Conservation (phyloP, 1,140 invertebrate species). For the Caerostris darwini region DNA sequence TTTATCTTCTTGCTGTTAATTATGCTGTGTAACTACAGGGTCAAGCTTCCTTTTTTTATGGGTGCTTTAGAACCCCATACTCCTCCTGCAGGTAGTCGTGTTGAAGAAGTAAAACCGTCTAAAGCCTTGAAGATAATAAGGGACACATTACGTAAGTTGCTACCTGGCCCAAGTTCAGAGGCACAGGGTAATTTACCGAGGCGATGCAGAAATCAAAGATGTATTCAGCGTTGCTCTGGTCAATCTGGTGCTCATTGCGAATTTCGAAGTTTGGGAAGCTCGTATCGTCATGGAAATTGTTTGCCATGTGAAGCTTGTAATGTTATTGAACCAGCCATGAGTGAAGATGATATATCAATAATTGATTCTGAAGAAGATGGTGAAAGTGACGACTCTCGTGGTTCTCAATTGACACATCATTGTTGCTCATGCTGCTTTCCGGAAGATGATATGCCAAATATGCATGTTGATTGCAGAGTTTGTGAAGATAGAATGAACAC, state of each 20-base stretch:
- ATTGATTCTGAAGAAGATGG: neutral
- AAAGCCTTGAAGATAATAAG: neutral
- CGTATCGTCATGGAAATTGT: neutral
- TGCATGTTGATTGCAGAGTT: neutral
- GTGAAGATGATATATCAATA: neutral
- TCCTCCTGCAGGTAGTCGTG: conserved; percentile 6
- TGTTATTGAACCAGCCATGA: neutral
- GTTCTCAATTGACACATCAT: neutral
- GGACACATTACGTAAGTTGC: neutral
- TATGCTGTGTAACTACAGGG: conserved; percentile 29
- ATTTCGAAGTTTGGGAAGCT: neutral
- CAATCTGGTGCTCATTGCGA: neutral
- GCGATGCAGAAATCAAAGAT: neutral
- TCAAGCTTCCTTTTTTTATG: conserved; percentile 56
- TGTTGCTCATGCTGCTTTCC: neutral
- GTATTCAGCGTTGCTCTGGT: neutral
- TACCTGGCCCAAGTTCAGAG: neutral
- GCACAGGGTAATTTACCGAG: neutral
- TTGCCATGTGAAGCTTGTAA: neutral
- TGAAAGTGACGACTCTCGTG: neutral
- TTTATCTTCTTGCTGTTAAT: conserved; percentile 32
- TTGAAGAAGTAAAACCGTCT: conserved; percentile 27
- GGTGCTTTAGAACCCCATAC: conserved; percentile 32
- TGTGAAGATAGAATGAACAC: neutral
- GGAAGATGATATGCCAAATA: neutral